Evolutionary conservation across 2,888 invertebrate species (phyloP), one percentile per base, ranked within the genome.

Genomic region (Chorisops tibialis): DNA sequence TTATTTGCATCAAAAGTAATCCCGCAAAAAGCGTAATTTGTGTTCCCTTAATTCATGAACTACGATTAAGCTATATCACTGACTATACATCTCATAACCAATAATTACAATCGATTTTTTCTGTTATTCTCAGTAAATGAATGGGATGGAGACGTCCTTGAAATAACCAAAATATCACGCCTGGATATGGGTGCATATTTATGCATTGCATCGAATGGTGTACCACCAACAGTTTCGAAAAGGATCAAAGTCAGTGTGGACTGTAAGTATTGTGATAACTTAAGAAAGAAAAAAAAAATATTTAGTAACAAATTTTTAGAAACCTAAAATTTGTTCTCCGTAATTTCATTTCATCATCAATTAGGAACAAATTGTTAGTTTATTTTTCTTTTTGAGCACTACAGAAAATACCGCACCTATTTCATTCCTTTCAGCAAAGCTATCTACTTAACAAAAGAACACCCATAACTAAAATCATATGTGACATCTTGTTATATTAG

Each of bases 241-340:
- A 84, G 91, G 74, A 93, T 94, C 74, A 92, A 91, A 87, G 91
- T 94, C 75, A 92, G 91, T 82, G 93, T 94, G 62, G 93, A 94
- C 80, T 94, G 93, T 94, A 81, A 93, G 93, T 90, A 81, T n/a
- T n/a, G n/a, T n/a, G n/a, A n/a, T n/a, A n/a, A n/a, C n/a, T n/a
- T n/a, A n/a, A n/a, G n/a, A n/a, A n/a, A n/a, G n/a, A n/a, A n/a
- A n/a, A n/a, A n/a, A n/a, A n/a, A n/a, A n/a, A n/a, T n/a, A n/a
- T n/a, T n/a, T n/a, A n/a, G n/a, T n/a, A n/a, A n/a, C n/a, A n/a
- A n/a, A n/a, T n/a, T n/a, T n/a, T n/a, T n/a, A n/a, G n/a, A n/a
- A n/a, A n/a, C n/a, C n/a, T n/a, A n/a, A n/a, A n/a, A n/a, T n/a
- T n/a, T n/a, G n/a, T n/a, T n/a, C n/a, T n/a, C n/a, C n/a, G n/a